phyloP scores from a whole-genome alignment of 2,888 invertebrate genomes.

The Heliconius erato region DNA sequence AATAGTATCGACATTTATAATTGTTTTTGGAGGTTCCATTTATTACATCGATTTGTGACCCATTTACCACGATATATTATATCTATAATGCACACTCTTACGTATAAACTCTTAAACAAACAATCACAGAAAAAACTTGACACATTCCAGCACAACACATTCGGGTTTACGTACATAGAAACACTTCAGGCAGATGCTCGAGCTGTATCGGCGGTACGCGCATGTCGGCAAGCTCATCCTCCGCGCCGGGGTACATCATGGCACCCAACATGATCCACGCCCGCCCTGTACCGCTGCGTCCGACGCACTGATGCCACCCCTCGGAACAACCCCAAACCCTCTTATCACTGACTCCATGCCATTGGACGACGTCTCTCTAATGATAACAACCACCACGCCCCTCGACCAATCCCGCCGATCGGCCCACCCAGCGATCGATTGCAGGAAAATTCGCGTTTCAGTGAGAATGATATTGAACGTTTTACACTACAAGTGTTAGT shows the following conservation, averaged over 20 bases:
- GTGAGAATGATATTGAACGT: constrained; percentile 73
- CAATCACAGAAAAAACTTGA: constrained; percentile 7
- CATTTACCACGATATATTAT: background rate
- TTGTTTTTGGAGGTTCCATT: background rate
- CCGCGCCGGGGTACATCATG: constrained; percentile 82
- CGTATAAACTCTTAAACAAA: constrained; percentile 22
- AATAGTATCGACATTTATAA: background rate
- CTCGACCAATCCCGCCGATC: constrained; percentile 71
- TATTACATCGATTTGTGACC: background rate
- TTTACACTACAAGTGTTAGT: constrained; percentile 63
- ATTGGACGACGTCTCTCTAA: constrained; percentile 72
- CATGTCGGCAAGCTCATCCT: constrained; percentile 83
- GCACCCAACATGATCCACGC: constrained; percentile 80
- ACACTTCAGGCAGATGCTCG: constrained; percentile 90
- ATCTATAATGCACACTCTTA: background rate
- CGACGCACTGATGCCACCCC: constrained; percentile 79
- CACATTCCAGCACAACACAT: constrained; percentile 52
- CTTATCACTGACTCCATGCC: constrained; percentile 70
- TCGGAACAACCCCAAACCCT: constrained; percentile 79
- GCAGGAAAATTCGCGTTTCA: constrained; percentile 75
- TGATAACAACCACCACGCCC: constrained; percentile 83
- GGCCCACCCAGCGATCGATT: constrained; percentile 82
- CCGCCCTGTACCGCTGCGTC: constrained; percentile 72
- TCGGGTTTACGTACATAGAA: constrained; percentile 87
- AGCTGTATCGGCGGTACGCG: constrained; percentile 91